Base-by-base conservation (phyloP, 2,797 vertebrate species). In the Coracias cyanogaster region DNA sequence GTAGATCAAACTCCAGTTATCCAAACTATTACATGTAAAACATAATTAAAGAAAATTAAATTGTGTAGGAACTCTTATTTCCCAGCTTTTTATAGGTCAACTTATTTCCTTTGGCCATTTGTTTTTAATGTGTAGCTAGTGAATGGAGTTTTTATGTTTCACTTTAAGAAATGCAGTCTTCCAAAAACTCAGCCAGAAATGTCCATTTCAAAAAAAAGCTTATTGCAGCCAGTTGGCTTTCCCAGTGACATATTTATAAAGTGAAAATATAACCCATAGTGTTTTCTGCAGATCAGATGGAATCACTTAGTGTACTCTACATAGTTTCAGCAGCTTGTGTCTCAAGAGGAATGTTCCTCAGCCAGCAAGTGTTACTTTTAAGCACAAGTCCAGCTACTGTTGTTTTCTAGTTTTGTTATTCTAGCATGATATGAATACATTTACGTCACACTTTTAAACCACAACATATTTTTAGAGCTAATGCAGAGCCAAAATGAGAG, bases 231-330 rank as follows among this genome's bases (percentile, higher is more conserved):
- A 97, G 90, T 90, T 97, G 95, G 96, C 94, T 97, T 95, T 95
- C 77, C 90, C 92, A 96, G 74, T 96, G 94, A 97, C 96, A 95
- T 93, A 96, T 97, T 97, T 96, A 97, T 96, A 97, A 97, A 97
- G 95, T 97, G 96, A 97, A 97, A 98, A 96, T 96, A 95, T 52
- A 98, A 94, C 82, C 90, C 94, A 90, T 74, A 80, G 86, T 85
- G 86, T 92, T 97, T 96, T 97, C 94, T 90, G 55, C 70, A 77
- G 88, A 92, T 97, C 98, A 97, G 94, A 97, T 98, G 98, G 97
- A 97, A 98, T 95, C 95, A 97, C 79, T 98, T 97, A 97, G 86
- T 52, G 10, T 66, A 77, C 52, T 86, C 90, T 65, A 81, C 86
- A 52, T 43, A 93, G 87, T 91, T 98, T 96, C 93, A 94, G 81